Evolutionary conservation across 1,140 invertebrate genomes (phyloP).

Genomic region (Neelides sp.): DNA sequence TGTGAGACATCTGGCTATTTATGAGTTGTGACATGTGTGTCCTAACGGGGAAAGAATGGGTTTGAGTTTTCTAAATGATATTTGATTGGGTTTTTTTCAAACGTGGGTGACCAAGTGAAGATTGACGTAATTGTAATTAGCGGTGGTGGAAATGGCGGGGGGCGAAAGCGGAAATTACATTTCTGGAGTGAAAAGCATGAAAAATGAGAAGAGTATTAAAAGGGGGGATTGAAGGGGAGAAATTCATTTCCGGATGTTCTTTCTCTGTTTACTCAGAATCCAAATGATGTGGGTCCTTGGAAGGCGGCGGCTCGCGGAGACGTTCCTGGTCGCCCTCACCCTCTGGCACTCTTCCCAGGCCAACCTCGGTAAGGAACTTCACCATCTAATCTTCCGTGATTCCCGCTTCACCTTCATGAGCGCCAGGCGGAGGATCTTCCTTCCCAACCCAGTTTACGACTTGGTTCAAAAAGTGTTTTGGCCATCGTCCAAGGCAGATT

Average conservation of each 20-base stretch:
- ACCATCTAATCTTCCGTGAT: no score
- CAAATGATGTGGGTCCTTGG: constrained; percentile 9
- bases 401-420: no score
- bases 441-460: no score
- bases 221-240: constrained; percentile 13
- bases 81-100: no score
- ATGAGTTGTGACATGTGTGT: no score
- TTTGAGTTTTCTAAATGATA: no score
- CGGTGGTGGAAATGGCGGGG: background rate
- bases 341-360: constrained; percentile 20
- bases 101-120: no score
- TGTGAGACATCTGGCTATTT: no score
- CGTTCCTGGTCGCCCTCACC: constrained; percentile 17
- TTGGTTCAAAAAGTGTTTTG: constrained; percentile 26
- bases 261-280: constrained; percentile 15
- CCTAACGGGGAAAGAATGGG: no score
- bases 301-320: constrained; percentile 15
- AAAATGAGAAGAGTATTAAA: constrained; percentile 1
- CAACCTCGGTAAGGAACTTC: constrained; percentile 15
- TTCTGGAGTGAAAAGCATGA: constrained; percentile 3
- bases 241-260: constrained; percentile 18
- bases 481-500: constrained; percentile 23
- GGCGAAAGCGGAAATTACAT: constrained; percentile 14
- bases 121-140: no score
- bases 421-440: no score